Conservation (phyloP, 1,140 invertebrate species). For the Eriosoma lanigerum region DNA sequence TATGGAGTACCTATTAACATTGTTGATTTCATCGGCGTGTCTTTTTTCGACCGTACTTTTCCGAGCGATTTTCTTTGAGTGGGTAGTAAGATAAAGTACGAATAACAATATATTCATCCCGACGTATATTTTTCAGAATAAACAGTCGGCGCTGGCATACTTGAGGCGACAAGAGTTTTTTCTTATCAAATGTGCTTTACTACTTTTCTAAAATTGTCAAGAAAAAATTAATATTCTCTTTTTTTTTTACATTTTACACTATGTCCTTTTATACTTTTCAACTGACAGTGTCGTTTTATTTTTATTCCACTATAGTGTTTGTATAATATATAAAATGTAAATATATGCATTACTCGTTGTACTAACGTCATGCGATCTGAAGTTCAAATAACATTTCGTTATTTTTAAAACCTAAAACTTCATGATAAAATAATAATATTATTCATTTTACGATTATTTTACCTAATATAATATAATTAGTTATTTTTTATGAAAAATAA, state of each 20-base stretch:
- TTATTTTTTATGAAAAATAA: too few relatives aligned
- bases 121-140: neutral
- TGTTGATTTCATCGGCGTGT: conserved; percentile 26
- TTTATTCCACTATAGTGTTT: neutral
- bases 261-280: neutral
- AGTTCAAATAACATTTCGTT: neutral
- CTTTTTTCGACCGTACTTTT: conserved; percentile 21
- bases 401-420: too few relatives aligned
- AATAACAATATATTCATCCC: conserved; percentile 10
- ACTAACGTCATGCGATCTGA: neutral
- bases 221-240: conserved; percentile 27
- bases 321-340: neutral
- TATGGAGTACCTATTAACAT: neutral
- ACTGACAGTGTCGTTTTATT: neutral
- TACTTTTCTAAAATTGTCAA: neutral
- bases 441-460: too few relatives aligned
- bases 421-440: too few relatives aligned
- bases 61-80: conserved; percentile 18
- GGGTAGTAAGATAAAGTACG: neutral
- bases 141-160: conserved; percentile 3
- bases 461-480: too few relatives aligned
- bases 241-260: neutral
- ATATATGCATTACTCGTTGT: neutral
- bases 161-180: neutral
- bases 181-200: neutral